phyloP scores from a whole-genome alignment of 2,797 vertebrate genomes.

The Melanotaenia parkinsoni region DNA sequence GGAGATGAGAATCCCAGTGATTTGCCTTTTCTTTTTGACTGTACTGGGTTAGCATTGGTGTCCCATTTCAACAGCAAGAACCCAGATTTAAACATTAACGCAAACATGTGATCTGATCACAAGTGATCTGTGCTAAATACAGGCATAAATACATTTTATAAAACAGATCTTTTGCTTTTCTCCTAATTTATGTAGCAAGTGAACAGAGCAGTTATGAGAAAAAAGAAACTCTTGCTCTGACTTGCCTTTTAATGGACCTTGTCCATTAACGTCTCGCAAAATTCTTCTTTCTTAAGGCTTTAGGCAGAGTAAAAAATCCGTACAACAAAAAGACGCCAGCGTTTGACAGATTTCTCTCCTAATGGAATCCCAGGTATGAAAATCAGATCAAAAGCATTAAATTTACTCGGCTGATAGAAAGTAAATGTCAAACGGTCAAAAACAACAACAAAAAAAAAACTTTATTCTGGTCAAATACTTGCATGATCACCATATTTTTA shows the following conservation, averaged over 20 bases:
- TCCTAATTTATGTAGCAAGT: not conserved
- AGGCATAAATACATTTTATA: not conserved
- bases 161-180: not conserved
- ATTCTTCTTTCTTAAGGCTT: not conserved
- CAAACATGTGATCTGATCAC: not conserved
- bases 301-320: not conserved
- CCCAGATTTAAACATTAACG: not conserved
- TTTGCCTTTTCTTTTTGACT: not conserved
- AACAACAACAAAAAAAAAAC: no score
- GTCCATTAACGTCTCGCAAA: not conserved
- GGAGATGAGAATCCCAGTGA: slow-evolving; percentile 6
- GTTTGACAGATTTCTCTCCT: not conserved
- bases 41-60: not conserved
- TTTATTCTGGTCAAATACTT: no score
- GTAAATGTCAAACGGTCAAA: not conserved
- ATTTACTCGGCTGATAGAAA: not conserved
- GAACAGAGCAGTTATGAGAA: not conserved
- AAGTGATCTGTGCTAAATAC: not conserved
- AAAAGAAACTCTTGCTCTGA: not conserved
- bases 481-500: no score
- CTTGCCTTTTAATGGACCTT: not conserved
- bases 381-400: not conserved
- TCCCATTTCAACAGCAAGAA: not conserved
- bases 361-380: not conserved
- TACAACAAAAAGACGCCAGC: not conserved